Evolutionary conservation across 2,888 invertebrate genomes (phyloP).

Genomic region (Phorcus lineatus): DNA sequence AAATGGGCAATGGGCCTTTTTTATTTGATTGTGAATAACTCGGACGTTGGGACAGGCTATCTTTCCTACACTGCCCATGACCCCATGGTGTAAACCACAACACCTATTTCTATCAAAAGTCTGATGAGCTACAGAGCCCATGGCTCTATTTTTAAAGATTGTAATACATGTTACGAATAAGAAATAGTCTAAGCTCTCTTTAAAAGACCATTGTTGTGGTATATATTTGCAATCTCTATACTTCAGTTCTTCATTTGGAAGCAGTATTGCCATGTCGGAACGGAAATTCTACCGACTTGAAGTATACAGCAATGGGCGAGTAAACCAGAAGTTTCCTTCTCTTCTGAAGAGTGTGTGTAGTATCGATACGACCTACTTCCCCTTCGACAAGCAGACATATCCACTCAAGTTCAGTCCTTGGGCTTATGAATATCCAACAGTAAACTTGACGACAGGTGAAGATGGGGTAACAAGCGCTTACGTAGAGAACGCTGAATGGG

Average conservation of each 20-base stretch:
- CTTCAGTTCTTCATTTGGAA: neutral
- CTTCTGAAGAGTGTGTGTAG: constrained; percentile 78
- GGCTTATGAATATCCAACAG: neutral
- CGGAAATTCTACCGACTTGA: constrained; percentile 77
- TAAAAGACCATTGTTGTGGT: too few species aligned
- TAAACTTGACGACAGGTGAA: neutral
- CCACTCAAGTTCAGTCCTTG: neutral
- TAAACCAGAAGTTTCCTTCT: constrained; percentile 79
- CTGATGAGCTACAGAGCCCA: too few species aligned
- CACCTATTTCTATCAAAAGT: too few species aligned
- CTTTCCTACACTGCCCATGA: too few species aligned
- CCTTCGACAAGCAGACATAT: constrained; percentile 77
- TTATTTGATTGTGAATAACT: too few species aligned
- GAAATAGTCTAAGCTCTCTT: too few species aligned
- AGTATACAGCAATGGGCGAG: constrained; percentile 76
- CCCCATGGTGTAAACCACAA: too few species aligned
- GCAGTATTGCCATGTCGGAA: constrained; percentile 70
- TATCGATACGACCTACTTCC: constrained; percentile 77
- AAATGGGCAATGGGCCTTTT: too few species aligned
- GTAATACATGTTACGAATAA: too few species aligned
- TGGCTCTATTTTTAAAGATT: too few species aligned
- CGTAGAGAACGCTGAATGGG: neutral
- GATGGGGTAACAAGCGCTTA: neutral
- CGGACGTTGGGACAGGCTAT: too few species aligned
- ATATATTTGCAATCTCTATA: too few species aligned